phyloP scores from a whole-genome alignment of 2,797 vertebrate genomes.

The Sebastes vulpes region DNA sequence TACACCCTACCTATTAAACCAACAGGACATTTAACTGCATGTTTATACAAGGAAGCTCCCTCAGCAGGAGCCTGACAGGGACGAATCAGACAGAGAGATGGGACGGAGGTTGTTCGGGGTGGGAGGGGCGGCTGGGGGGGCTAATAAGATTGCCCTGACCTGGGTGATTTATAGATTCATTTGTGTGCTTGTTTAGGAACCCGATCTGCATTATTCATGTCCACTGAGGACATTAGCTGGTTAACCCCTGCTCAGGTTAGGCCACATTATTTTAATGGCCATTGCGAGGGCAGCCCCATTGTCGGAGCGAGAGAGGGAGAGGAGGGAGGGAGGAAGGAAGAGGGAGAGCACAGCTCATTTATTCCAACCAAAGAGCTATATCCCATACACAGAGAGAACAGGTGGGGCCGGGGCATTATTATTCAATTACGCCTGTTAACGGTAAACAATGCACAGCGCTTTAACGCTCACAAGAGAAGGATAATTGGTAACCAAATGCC shows the following conservation, averaged over 20 bases:
- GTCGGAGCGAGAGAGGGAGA: slow-evolving; percentile 31
- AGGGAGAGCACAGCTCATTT: slow-evolving; percentile 65
- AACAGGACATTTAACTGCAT: slow-evolving; percentile 69
- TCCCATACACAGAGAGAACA: slow-evolving; percentile 60
- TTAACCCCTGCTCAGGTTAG: slow-evolving; percentile 85
- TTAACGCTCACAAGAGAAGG: slow-evolving; percentile 72
- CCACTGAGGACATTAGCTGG: slow-evolving; percentile 81
- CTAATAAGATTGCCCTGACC: slow-evolving; percentile 72
- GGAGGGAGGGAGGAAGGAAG: slow-evolving; percentile 28
- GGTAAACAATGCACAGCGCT: slow-evolving; percentile 73
- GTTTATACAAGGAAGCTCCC: slow-evolving; percentile 73
- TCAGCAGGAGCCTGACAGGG: slow-evolving; percentile 61
- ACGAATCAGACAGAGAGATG: slow-evolving; percentile 52
- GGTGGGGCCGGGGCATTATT: slow-evolving; percentile 73
- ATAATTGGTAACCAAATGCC: slow-evolving; percentile 79
- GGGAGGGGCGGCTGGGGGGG: background rate
- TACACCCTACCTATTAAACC: slow-evolving; percentile 59
- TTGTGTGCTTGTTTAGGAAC: slow-evolving; percentile 84
- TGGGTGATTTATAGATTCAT: slow-evolving; percentile 85
- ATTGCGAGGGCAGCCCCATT: slow-evolving; percentile 62
- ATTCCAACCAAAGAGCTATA: slow-evolving; percentile 63
- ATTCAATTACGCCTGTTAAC: slow-evolving; percentile 79
- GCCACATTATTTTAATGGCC: slow-evolving; percentile 84
- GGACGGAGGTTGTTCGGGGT: slow-evolving; percentile 6
- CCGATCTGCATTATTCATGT: slow-evolving; percentile 87